Conservation (phyloP, 2,888 invertebrate genomes). For the Stenolophus ochropezus region DNA sequence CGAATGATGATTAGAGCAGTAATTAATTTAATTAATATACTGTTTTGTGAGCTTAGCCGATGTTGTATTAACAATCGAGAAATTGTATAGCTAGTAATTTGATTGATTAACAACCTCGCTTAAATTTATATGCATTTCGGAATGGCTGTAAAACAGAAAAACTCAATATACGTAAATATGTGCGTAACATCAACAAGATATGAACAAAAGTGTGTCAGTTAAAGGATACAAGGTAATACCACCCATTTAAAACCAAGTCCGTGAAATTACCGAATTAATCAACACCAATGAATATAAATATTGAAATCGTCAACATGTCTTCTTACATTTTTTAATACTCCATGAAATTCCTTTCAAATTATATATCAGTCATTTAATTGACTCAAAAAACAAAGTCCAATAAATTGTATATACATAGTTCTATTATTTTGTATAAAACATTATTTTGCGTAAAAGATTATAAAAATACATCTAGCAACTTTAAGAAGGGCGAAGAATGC, state of each 20-base stretch:
- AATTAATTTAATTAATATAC: slow-evolving; percentile 41
- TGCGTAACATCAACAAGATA: slow-evolving; percentile 46
- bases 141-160: slow-evolving; percentile 12
- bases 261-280: slow-evolving; percentile 19
- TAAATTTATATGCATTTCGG: slow-evolving; percentile 13
- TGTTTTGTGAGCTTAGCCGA: slow-evolving; percentile 15
- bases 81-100: slow-evolving; percentile 31
- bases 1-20: not conserved
- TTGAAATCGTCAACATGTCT: too few species aligned
- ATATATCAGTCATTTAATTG: too few species aligned
- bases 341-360: too few species aligned
- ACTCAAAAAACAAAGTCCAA: too few species aligned
- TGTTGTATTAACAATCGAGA: slow-evolving; percentile 23
- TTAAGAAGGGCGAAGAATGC: too few species aligned
- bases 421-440: too few species aligned
- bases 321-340: too few species aligned
- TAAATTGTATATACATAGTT: too few species aligned
- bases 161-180: slow-evolving; percentile 19
- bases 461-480: too few species aligned
- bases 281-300: too few species aligned
- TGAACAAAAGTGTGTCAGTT: slow-evolving; percentile 48
- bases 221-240: slow-evolving; percentile 38
- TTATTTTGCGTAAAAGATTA: too few species aligned
- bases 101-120: slow-evolving; percentile 18
- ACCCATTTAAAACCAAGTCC: slow-evolving; percentile 23